Evolutionary conservation across 2,797 vertebrate genomes (phyloP), one percentile per base, ranked within the genome.

Genomic region (Acanthurus lineatus): DNA sequence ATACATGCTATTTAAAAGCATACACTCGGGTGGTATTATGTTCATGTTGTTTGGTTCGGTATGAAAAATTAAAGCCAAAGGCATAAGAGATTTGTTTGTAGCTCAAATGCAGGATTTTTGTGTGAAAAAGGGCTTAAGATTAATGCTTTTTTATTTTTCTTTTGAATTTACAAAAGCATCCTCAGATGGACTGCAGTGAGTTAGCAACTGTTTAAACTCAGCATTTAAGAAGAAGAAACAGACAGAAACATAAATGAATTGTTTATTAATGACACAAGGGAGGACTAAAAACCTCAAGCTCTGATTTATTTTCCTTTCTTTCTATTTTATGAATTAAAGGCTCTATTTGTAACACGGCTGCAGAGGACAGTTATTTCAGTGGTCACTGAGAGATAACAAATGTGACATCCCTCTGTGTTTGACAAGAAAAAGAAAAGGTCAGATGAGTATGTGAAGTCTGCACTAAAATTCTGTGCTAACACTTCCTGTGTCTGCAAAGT

Each of bases 401-500:
- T 0, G 1, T 10, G 48, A n/a, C 48, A 8, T 61, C 15, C 56
- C 35, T 25, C 45, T 0, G 3, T 32, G 22, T 56, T n/a, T 63
- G 42, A 45, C 7, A 45, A 60, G 22, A 68, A 58, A 42, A 17
- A 45, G 44, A 53, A 49, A 52, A 54, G 52, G 47, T 72, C 19
- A 42, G 17, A 63, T 14, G 47, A 60, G 40, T 32, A 28, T 40
- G 44, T 63, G 17, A 60, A 59, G 42, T 62, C 49, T 62, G 25
- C 40, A 51, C 44, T 77, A 32, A 61, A 28, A 67, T 49, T 35
- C 69, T 38, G 54, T 25, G 45, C 45, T 54, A 32, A 62, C 47
- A 28, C 49, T 56, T 76, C 59, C 63, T 22, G 58, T 61, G 35
- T 76, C 32, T 79, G 72, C 32, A 44, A 64, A 44, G 48, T 61